Evolutionary conservation across 35 echinoderm and acorn worm species (phyloP).

Genomic region (Chiridota heheva): DNA sequence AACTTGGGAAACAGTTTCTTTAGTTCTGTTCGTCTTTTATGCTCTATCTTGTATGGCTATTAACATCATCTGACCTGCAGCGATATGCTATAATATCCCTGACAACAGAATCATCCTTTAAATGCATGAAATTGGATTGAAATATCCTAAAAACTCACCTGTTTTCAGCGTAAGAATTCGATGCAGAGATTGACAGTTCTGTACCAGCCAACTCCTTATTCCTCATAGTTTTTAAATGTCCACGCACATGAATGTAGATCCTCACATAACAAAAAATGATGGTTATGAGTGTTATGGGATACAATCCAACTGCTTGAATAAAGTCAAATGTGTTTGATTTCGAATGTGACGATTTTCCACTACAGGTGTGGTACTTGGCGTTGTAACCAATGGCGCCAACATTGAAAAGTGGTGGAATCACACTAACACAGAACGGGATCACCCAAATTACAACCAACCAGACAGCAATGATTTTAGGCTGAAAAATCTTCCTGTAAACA

Average conservation of each 20-base stretch:
- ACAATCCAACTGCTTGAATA: constrained; percentile 24
- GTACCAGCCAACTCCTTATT: constrained; percentile 20
- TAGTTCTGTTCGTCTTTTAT: no score
- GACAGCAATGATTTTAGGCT: constrained; percentile 25
- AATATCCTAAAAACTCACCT: neutral
- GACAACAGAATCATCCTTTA: no score
- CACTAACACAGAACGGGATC: constrained; percentile 49
- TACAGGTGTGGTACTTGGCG: constrained; percentile 56
- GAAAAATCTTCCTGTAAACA: constrained; percentile 22
- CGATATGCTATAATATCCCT: no score
- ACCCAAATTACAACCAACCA: constrained; percentile 54
- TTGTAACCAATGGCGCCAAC: constrained; percentile 72
- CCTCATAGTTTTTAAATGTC: constrained; percentile 27
- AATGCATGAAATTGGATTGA: no score
- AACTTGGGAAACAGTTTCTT: no score
- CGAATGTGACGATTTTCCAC: constrained; percentile 33
- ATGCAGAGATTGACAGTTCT: constrained; percentile 33
- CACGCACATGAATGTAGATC: constrained; percentile 27
- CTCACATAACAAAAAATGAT: constrained; percentile 46
- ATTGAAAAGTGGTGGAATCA: constrained; percentile 34
- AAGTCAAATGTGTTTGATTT: constrained; percentile 53
- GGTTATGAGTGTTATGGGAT: constrained; percentile 24
- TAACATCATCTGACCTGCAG: no score
- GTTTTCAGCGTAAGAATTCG: constrained; percentile 16
- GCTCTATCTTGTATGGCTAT: no score